Conservation (phyloP, 2,113 vertebrate genomes). For the Pelmatolapia mariae region DNA sequence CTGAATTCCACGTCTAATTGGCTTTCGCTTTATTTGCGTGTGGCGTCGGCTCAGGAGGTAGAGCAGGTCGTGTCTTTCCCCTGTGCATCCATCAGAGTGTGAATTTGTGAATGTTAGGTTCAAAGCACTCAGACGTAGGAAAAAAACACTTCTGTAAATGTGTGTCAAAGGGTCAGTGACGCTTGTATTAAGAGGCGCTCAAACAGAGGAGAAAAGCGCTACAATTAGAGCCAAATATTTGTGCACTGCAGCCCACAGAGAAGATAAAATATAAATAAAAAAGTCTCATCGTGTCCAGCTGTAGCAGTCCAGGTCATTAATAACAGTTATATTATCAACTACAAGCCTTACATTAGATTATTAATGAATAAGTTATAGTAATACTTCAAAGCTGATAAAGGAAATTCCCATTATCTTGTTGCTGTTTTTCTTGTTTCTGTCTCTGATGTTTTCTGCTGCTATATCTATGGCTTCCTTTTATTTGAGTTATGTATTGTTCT, state of each 20-base stretch:
- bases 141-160: neutral
- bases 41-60: neutral
- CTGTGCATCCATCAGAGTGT: neutral
- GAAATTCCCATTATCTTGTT: neutral
- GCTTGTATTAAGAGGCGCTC: neutral
- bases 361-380: neutral
- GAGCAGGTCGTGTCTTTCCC: neutral
- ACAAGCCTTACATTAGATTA: neutral
- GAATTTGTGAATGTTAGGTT: neutral
- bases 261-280: neutral
- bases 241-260: neutral
- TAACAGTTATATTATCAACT: neutral
- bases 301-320: neutral
- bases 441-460: neutral
- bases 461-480: neutral
- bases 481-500: neutral
- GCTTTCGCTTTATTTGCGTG: neutral
- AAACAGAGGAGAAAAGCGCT: neutral
- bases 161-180: neutral
- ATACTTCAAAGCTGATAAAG: neutral
- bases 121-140: neutral
- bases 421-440: neutral
- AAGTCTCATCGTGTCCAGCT: neutral
- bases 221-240: neutral
- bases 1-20: neutral